Percentiles rank a stretch among this genome's conserved stretches.
Evolutionary conservation across 2,888 invertebrate genomes (phyloP).

Genomic region (Machimus rusticus): DNA sequence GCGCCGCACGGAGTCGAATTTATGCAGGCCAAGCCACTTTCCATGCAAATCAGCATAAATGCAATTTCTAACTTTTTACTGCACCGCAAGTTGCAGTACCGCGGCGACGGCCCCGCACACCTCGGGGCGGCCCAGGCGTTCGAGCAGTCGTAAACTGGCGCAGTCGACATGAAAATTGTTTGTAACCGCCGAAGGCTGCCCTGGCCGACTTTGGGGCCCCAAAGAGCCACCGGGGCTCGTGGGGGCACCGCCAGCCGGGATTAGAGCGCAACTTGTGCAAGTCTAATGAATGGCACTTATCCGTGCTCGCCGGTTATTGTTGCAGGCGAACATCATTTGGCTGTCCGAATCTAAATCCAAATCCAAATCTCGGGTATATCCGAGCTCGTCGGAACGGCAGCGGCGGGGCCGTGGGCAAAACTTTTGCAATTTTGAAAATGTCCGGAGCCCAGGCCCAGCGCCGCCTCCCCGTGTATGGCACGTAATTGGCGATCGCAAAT

Average conservation of each 20-base stretch:
- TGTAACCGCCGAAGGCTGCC: neutral
- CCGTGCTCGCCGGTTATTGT: conserved; percentile 19
- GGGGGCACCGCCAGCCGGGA: neutral
- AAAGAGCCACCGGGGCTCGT: neutral
- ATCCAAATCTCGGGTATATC: neutral
- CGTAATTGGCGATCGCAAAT: neutral
- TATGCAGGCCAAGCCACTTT: conserved; percentile 36
- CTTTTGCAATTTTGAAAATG: neutral
- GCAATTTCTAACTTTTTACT: conserved; percentile 28
- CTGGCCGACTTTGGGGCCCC: neutral
- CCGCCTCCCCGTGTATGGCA: neutral
- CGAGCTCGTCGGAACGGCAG: neutral
- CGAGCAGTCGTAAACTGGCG: conserved; percentile 29
- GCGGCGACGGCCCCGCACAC: neutral
- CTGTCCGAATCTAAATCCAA: neutral
- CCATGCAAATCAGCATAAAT: conserved; percentile 38
- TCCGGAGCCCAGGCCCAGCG: neutral
- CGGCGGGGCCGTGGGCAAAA: neutral
- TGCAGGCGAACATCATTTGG: neutral
- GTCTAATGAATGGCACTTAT: conserved; percentile 34
- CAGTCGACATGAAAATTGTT: conserved; percentile 35
- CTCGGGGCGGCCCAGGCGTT: neutral
- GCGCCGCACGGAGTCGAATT: conserved; percentile 35
- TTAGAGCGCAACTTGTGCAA: conserved; percentile 16
- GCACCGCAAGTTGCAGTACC: conserved; percentile 27